Percentiles rank a stretch among this genome's conserved stretches.
Conservation (phyloP, 2,888 invertebrate species). For the Ellobium chinense region DNA sequence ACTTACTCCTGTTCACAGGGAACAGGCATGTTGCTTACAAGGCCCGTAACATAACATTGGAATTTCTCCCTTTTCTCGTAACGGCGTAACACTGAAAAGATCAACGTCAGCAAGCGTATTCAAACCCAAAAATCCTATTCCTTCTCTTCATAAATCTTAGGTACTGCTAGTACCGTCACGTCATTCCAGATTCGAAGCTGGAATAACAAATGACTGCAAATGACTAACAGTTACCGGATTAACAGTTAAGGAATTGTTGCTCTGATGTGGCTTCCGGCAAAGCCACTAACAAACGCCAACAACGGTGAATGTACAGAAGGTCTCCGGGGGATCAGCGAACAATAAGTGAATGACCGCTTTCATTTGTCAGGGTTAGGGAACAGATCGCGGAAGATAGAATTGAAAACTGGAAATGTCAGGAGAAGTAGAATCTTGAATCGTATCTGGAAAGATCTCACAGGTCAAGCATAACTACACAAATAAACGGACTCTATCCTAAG, state of each 20-base stretch:
- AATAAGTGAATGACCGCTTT: conserved; percentile 17
- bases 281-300: background rate
- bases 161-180: too few relatives aligned
- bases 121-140: too few relatives aligned
- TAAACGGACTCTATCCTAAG: background rate
- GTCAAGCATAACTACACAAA: background rate
- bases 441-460: conserved; percentile 7
- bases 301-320: background rate
- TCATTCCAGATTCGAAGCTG: too few relatives aligned
- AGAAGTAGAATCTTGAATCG: background rate
- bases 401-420: background rate
- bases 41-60: too few relatives aligned
- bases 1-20: too few relatives aligned
- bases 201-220: background rate
- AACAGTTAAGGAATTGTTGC: background rate
- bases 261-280: background rate
- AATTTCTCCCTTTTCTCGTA: too few relatives aligned
- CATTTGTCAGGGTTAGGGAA: background rate
- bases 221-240: background rate
- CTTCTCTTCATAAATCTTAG: too few relatives aligned
- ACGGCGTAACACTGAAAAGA: too few relatives aligned
- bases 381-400: background rate
- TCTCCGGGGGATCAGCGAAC: background rate
- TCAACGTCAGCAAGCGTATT: too few relatives aligned
- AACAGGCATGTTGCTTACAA: too few relatives aligned